phyloP scores from a whole-genome alignment of 2,888 invertebrate species.

The Glyphotaelius pellucidus region DNA sequence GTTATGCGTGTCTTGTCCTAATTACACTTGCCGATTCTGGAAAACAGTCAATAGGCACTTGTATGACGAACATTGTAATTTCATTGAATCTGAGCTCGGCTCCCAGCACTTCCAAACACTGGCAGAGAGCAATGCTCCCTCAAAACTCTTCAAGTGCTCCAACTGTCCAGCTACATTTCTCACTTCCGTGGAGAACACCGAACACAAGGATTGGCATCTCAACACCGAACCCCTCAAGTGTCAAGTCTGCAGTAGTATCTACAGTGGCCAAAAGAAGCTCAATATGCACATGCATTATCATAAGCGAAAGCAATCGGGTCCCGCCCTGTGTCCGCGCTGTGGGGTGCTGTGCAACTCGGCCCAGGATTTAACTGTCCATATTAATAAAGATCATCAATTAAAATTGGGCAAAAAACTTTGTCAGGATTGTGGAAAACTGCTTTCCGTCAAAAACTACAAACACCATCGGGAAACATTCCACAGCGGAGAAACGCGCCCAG shows the following conservation, averaged over 20 bases:
- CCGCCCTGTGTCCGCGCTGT: slow-evolving; percentile 29
- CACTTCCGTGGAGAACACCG: neutral
- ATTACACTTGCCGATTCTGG: neutral
- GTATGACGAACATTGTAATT: neutral
- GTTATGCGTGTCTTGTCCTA: slow-evolving; percentile 17
- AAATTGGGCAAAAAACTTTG: slow-evolving; percentile 23
- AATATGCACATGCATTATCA: slow-evolving; percentile 15
- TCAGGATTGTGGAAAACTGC: slow-evolving; percentile 34
- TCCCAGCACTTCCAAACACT: neutral
- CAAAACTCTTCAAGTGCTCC: slow-evolving; percentile 7
- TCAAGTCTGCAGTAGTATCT: slow-evolving; percentile 31
- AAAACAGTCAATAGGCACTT: slow-evolving; percentile 39
- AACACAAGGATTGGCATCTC: slow-evolving; percentile 42
- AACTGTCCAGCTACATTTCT: slow-evolving; percentile 7
- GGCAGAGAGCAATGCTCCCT: neutral
- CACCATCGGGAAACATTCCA: neutral
- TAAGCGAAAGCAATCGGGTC: neutral
- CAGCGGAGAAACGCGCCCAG: neutral
- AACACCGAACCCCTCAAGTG: slow-evolving; percentile 32
- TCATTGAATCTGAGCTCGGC: neutral
- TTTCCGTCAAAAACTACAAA: neutral
- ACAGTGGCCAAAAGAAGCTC: slow-evolving; percentile 6
- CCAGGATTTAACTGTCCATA: neutral
- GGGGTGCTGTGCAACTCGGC: slow-evolving; percentile 5
- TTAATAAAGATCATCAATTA: neutral